These are phyloP conservation scores for Myodes glareolus DNA, from an alignment of 2,113 vertebrate genomes.

Conservation along the genomic window DNA sequence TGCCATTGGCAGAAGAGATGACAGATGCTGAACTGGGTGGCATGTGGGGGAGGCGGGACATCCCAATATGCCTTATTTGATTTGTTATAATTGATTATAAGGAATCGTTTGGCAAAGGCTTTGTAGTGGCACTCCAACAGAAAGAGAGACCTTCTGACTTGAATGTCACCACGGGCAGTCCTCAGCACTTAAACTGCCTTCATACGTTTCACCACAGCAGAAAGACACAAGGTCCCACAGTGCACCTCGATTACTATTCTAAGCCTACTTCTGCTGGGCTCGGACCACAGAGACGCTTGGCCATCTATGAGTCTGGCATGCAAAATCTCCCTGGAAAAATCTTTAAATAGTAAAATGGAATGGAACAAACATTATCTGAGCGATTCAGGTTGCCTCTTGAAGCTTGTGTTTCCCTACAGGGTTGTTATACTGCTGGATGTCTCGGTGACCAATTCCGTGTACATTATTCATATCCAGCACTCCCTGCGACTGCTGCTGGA, in stretches of 20 bases:
- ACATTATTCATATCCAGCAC: slow-evolving; percentile 88
- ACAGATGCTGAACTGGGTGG: neutral
- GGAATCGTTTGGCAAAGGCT: neutral
- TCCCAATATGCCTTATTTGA: neutral
- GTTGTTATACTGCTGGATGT: slow-evolving; percentile 89
- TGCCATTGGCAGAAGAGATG: neutral
- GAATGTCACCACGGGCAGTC: neutral
- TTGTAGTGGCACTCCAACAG: neutral
- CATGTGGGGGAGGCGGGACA: neutral
- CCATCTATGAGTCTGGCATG: neutral
- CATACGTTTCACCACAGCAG: neutral
- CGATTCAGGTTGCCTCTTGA: slow-evolving; percentile 17
- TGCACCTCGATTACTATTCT: neutral
- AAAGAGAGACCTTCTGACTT: slow-evolving; percentile 26
- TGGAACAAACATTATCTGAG: slow-evolving; percentile 61
- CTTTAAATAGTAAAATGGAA: slow-evolving; percentile 76
- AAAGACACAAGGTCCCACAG: neutral
- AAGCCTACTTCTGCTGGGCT: neutral
- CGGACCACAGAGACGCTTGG: neutral
- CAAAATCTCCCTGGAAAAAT: slow-evolving; percentile 69
- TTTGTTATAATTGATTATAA: neutral
- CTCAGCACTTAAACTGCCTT: neutral
- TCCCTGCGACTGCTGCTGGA: slow-evolving; percentile 88
- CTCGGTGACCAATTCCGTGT: slow-evolving; percentile 83
- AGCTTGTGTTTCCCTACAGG: slow-evolving; percentile 81